phyloP scores from a whole-genome alignment of 1,140 invertebrate genomes.

The Drosophila carrolli region DNA sequence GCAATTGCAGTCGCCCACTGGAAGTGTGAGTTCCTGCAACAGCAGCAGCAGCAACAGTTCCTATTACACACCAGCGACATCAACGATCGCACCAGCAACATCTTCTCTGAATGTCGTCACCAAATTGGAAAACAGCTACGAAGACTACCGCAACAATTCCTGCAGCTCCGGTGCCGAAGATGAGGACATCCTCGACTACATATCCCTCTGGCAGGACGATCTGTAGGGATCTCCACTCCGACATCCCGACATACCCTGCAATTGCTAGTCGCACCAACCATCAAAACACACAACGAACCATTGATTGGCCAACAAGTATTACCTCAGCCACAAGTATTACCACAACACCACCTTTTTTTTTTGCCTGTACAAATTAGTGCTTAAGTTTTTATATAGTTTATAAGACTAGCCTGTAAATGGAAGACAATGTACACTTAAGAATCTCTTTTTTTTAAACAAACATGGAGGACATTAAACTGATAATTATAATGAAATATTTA shows the following conservation, averaged over 20 bases:
- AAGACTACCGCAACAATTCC: constrained; percentile 73
- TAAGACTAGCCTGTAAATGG: constrained; percentile 61
- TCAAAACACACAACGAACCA: constrained; percentile 48
- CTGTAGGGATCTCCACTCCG: constrained; percentile 13
- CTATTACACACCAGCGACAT: constrained; percentile 17
- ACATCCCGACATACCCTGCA: neutral
- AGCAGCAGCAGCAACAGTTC: constrained; percentile 40
- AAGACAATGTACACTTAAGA: constrained; percentile 74
- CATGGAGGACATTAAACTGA: constrained; percentile 80
- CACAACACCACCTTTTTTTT: constrained; percentile 36
- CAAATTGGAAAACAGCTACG: constrained; percentile 58
- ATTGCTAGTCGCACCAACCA: constrained; percentile 56
- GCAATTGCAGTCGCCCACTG: constrained; percentile 46
- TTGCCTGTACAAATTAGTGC: constrained; percentile 65
- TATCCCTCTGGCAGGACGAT: constrained; percentile 93
- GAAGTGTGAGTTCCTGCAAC: constrained; percentile 51
- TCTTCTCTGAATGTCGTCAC: constrained; percentile 4
- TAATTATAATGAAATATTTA: constrained; percentile 33
- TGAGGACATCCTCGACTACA: constrained; percentile 95
- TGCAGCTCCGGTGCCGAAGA: constrained; percentile 88
- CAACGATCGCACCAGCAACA: constrained; percentile 22
- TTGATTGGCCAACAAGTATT: constrained; percentile 63
- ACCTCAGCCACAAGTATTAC: constrained; percentile 29
- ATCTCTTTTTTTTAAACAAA: constrained; percentile 56
- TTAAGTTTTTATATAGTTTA: constrained; percentile 63